A percentile compares a stretch with the other conserved stretches of the same genome.
phyloP scores from a whole-genome alignment of 2,797 vertebrate species.

The Otolemur crassicaudatus region DNA sequence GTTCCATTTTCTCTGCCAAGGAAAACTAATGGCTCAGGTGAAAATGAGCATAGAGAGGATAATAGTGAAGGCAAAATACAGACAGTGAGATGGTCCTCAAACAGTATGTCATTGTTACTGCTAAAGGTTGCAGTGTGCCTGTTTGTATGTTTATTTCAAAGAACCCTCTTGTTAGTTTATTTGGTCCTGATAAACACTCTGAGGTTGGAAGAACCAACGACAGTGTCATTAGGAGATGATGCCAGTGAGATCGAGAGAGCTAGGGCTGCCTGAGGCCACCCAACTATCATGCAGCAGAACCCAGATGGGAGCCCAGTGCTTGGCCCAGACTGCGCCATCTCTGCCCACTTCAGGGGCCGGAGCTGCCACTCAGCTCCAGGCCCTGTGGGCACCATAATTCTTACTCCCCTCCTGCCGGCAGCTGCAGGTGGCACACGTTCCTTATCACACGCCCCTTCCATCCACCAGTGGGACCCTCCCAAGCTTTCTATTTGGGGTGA shows the following conservation, averaged over 20 bases:
- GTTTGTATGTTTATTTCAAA: background rate
- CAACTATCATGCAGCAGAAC: background rate
- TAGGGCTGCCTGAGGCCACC: background rate
- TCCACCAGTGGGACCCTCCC: background rate
- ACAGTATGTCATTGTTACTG: background rate
- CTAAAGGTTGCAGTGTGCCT: background rate
- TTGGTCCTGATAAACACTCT: background rate
- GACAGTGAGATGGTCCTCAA: background rate
- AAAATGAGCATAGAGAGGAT: background rate
- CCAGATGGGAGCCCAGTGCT: background rate
- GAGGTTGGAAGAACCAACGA: background rate
- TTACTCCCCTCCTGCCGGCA: rapidly evolving
- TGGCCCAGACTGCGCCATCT: rapidly evolving
- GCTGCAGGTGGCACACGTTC: background rate
- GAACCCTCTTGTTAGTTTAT: background rate
- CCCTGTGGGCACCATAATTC: rapidly evolving
- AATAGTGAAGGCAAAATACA: background rate
- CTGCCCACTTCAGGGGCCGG: background rate
- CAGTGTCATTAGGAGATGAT: background rate
- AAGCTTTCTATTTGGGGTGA: background rate
- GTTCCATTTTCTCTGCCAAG: background rate
- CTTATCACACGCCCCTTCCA: background rate
- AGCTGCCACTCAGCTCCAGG: background rate
- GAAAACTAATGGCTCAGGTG: background rate
- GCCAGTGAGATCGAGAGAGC: background rate